phyloP scores from a whole-genome alignment of 2,113 vertebrate species.

The Neodon shergylaensis region DNA sequence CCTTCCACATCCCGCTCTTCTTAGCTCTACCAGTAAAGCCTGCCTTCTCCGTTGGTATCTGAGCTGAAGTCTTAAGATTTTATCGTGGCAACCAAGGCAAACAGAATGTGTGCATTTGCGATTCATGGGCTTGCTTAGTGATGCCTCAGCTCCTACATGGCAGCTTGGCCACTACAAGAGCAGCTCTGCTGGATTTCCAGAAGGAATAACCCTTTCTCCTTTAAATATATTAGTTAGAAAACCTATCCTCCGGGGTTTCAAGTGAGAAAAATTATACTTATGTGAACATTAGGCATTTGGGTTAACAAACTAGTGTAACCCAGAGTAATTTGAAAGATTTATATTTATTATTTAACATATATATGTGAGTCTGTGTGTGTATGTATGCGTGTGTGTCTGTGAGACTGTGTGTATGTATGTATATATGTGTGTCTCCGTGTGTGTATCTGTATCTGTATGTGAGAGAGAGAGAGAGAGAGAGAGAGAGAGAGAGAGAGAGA shows the following conservation, averaged over 20 bases:
- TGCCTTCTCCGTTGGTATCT: not conserved
- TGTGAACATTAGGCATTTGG: conserved; percentile 44
- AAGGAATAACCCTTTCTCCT: not conserved
- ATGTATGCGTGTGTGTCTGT: not conserved
- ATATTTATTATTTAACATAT: not conserved
- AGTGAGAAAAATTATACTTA: conserved; percentile 56
- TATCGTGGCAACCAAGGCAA: not conserved
- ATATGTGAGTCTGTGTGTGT: not conserved
- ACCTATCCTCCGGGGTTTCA: conserved; percentile 3
- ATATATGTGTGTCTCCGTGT: not conserved
- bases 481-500: too few relatives aligned
- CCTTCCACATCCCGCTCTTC: not conserved
- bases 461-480: too few relatives aligned
- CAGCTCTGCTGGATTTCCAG: not conserved
- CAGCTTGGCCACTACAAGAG: not conserved
- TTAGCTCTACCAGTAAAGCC: not conserved
- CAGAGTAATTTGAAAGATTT: conserved; percentile 40
- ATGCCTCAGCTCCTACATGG: not conserved
- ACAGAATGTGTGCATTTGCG: not conserved
- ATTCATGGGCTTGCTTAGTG: not conserved
- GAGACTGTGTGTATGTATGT: not conserved
- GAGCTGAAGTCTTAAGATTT: not conserved
- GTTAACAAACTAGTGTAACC: conserved; percentile 32
- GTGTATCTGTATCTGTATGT: not conserved
- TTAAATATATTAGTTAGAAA: conserved; percentile 39